Percentiles rank a stretch among this genome's conserved stretches.
These are phyloP conservation scores for Chloromyia formosa DNA, from an alignment of 2,888 invertebrate genomes.

Conservation along the genomic window DNA sequence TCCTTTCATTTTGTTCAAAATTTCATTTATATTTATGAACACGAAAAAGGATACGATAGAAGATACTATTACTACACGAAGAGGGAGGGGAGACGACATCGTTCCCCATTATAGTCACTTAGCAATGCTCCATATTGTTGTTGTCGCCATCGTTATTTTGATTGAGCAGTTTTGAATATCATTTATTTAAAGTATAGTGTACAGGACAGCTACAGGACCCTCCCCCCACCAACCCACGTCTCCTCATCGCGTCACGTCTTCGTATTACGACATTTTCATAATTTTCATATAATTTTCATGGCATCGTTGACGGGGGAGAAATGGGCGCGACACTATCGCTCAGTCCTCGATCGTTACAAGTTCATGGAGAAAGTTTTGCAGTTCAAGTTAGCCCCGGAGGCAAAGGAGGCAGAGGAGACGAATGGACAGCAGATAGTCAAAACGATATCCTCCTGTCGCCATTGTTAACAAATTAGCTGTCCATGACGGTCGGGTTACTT, in stretches of 20 bases:
- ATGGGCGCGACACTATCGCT: background rate
- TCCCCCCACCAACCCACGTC: background rate
- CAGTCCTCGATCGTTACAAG: background rate
- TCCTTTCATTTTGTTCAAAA: conserved; percentile 30
- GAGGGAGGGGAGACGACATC: background rate
- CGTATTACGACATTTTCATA: background rate
- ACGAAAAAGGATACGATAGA: no score
- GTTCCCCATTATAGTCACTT: background rate
- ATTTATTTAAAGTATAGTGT: background rate
- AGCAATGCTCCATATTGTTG: conserved; percentile 4
- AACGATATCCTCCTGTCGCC: conserved; percentile 1
- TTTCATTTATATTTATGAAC: conserved; percentile 39
- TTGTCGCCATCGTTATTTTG: conserved; percentile 22
- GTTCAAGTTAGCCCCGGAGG: background rate
- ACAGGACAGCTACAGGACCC: background rate
- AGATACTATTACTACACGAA: no score
- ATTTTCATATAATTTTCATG: conserved; percentile 15
- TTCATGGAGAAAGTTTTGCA: background rate
- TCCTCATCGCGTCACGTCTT: background rate
- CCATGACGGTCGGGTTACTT: background rate
- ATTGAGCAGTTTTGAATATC: conserved; percentile 24
- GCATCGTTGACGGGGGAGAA: background rate
- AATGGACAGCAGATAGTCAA: background rate
- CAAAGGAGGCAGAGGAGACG: background rate
- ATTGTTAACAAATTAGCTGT: conserved; percentile 38